Conservation (phyloP, 2,888 invertebrate genomes). For the Meandrusa payeni region DNA sequence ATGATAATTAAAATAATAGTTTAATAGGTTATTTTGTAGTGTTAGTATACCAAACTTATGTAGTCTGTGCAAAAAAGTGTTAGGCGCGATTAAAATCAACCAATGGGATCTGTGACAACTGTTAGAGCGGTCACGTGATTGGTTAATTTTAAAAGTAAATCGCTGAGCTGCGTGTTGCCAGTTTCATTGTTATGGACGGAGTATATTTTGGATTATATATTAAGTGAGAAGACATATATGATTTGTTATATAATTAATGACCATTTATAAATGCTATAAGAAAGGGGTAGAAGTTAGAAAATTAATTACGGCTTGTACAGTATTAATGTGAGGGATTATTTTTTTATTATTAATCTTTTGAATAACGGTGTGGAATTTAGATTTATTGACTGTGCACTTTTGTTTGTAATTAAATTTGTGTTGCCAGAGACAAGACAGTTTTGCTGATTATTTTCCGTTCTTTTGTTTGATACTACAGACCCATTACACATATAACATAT, state of each 20-base stretch:
- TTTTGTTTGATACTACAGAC: too few species aligned
- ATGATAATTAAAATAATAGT: not conserved
- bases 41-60: conserved; percentile 8
- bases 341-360: conserved; percentile 1
- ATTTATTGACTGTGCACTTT: not conserved
- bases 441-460: too few species aligned
- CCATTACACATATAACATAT: too few species aligned
- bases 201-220: conserved; percentile 7
- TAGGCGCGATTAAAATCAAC: too few species aligned
- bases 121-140: too few species aligned
- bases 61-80: conserved; percentile 7
- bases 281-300: not conserved
- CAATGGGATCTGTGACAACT: too few species aligned
- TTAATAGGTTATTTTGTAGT: conserved; percentile 12
- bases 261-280: conserved; percentile 9
- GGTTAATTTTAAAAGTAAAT: too few species aligned
- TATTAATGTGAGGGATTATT: conserved; percentile 21
- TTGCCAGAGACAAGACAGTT: not conserved
- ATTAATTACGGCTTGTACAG: conserved; percentile 11
- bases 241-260: conserved; percentile 20
- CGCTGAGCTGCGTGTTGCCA: too few species aligned
- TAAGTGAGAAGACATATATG: conserved; percentile 16
- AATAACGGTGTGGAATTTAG: conserved; percentile 4
- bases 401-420: not conserved
- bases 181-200: conserved; percentile 3